phyloP scores from a whole-genome alignment of 1,140 invertebrate species.

The Macrotrachela quadricornifera region DNA sequence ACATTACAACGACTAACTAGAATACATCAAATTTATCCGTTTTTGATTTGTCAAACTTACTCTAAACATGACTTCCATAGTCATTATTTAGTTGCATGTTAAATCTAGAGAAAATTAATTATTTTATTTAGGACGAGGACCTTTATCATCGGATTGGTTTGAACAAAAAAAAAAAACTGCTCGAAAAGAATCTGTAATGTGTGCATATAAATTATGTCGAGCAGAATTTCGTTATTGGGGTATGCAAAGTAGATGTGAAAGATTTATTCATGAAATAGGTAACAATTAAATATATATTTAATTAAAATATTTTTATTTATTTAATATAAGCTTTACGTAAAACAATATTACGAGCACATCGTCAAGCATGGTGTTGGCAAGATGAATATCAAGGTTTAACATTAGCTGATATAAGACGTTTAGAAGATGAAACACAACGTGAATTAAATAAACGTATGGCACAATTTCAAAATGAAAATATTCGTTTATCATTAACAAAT shows the following conservation, averaged over 20 bases:
- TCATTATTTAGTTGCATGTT: too few relatives aligned
- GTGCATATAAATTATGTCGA: constrained; percentile 91
- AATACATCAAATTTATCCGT: too few relatives aligned
- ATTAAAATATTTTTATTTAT: too few relatives aligned
- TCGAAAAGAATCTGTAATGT: constrained; percentile 43
- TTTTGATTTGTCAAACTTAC: too few relatives aligned
- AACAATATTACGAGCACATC: constrained; percentile 91
- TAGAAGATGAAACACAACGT: constrained; percentile 68
- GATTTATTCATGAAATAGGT: constrained; percentile 71
- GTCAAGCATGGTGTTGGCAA: constrained; percentile 98
- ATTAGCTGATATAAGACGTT: constrained; percentile 82
- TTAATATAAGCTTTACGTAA: constrained; percentile 51
- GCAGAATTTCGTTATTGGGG: constrained; percentile 99
- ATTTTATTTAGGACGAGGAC: constrained; percentile 47
- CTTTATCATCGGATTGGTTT: constrained; percentile 65
- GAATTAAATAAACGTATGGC: constrained; percentile 5
- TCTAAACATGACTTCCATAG: too few relatives aligned
- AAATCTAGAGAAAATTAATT: too few relatives aligned
- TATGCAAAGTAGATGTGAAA: constrained; percentile 95
- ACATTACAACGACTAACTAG: too few relatives aligned
- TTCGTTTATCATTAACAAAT: background rate
- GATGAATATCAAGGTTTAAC: constrained; percentile 91
- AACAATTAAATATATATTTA: too few relatives aligned
- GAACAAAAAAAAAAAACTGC: constrained; percentile 60
- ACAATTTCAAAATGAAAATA: too few relatives aligned